Conservation (phyloP, 1,140 invertebrate genomes). For the Hypothenemus hampei region DNA sequence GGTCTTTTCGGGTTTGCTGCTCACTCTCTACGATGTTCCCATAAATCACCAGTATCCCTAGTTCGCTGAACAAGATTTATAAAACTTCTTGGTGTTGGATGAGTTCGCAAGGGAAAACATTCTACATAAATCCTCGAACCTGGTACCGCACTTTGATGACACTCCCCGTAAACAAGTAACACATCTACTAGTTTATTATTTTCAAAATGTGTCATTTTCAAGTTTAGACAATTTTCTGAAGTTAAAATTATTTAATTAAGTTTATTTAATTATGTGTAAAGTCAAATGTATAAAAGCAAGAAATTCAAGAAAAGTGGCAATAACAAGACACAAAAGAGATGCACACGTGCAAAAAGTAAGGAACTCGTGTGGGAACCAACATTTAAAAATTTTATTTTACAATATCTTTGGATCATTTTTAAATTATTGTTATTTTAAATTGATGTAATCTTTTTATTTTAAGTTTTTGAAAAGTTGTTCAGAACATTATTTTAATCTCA, state of each 20-base stretch:
- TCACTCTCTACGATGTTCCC: not conserved
- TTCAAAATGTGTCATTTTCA: constrained; percentile 2
- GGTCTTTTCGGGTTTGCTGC: not conserved
- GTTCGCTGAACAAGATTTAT: constrained; percentile 4
- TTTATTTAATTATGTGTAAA: not conserved
- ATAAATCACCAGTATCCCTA: constrained; percentile 1
- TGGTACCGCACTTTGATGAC: constrained; percentile 1
- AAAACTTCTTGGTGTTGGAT: constrained; percentile 6
- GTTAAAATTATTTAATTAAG: not conserved
- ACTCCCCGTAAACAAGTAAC: not conserved
- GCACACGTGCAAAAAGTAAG: not conserved
- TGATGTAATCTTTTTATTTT: not conserved
- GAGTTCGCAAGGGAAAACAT: constrained; percentile 1
- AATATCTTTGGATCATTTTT: not conserved
- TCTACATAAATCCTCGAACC: not conserved
- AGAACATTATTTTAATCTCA: not conserved
- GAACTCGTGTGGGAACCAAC: not conserved
- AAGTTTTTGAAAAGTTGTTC: not conserved
- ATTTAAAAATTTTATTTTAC: not conserved
- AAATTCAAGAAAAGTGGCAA: not conserved
- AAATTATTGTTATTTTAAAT: too few relatives aligned
- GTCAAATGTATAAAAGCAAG: not conserved
- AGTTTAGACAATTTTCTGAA: not conserved
- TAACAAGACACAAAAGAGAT: not conserved
- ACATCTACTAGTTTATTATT: not conserved